phyloP scores from a whole-genome alignment of 2,113 vertebrate genomes.

The Candoia aspera region DNA sequence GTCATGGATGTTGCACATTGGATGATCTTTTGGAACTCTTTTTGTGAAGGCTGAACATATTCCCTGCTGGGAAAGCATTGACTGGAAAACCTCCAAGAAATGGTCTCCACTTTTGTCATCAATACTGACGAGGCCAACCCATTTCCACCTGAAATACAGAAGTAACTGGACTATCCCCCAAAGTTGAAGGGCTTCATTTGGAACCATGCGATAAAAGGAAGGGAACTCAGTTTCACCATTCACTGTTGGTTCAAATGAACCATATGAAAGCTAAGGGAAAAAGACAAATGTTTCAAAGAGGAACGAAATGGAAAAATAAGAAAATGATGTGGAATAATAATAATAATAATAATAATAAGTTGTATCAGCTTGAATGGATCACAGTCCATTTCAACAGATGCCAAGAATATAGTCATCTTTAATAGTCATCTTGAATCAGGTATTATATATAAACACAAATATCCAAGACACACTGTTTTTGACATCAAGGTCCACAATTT shows the following conservation, averaged over 20 bases:
- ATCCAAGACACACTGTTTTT: background rate
- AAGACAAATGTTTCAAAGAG: background rate
- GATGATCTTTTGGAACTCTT: background rate
- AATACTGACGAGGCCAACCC: background rate
- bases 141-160: slow-evolving; percentile 12
- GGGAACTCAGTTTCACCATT: background rate
- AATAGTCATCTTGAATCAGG: background rate
- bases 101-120: background rate
- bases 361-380: no score
- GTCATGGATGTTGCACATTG: background rate
- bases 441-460: background rate
- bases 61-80: background rate
- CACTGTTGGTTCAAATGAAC: background rate
- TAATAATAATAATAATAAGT: no score
- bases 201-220: background rate
- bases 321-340: background rate
- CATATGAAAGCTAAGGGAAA: background rate
- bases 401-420: background rate
- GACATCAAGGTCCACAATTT: background rate
- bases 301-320: background rate
- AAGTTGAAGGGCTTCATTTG: slow-evolving; percentile 4
- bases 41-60: slow-evolving; percentile 7
- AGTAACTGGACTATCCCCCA: background rate
- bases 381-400: background rate
- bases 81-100: background rate